Evolutionary conservation across 2,888 invertebrate genomes (phyloP).

Genomic region (Synergus japonicus): DNA sequence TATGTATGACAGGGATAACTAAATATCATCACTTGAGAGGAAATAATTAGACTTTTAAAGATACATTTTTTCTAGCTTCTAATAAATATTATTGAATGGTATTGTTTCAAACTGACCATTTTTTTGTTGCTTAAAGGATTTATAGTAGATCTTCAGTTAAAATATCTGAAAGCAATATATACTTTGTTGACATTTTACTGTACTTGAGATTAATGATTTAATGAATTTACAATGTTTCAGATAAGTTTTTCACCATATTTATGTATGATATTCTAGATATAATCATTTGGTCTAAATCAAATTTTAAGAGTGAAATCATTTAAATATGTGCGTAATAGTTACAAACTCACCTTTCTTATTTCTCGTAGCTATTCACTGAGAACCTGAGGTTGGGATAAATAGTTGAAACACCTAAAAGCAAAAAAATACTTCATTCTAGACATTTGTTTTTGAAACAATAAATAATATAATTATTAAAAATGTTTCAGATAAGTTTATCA

Average conservation of each 20-base stretch:
- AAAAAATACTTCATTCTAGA: neutral
- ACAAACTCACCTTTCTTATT: neutral
- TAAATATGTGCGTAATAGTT: neutral
- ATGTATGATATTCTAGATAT: neutral
- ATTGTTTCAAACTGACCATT: neutral
- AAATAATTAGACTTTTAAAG: no score
- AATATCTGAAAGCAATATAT: neutral
- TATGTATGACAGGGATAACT: slow-evolving; percentile 39
- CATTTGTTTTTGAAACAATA: neutral
- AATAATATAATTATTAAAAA: neutral
- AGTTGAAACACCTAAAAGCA: neutral
- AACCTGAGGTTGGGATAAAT: neutral
- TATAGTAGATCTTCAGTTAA: no score
- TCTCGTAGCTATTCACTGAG: neutral
- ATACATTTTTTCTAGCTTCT: no score
- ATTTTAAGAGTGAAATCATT: neutral
- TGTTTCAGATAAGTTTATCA: slow-evolving; percentile 12
- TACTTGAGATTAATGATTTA: neutral
- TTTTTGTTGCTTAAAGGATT: neutral
- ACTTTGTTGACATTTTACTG: neutral
- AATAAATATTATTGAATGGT: no score
- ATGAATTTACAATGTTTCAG: neutral
- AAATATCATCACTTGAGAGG: slow-evolving; percentile 13
- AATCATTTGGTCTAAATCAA: neutral
- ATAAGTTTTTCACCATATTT: slow-evolving; percentile 22